phyloP scores from a whole-genome alignment of 1,140 invertebrate species.

The Dendrolimus kikuchii region DNA sequence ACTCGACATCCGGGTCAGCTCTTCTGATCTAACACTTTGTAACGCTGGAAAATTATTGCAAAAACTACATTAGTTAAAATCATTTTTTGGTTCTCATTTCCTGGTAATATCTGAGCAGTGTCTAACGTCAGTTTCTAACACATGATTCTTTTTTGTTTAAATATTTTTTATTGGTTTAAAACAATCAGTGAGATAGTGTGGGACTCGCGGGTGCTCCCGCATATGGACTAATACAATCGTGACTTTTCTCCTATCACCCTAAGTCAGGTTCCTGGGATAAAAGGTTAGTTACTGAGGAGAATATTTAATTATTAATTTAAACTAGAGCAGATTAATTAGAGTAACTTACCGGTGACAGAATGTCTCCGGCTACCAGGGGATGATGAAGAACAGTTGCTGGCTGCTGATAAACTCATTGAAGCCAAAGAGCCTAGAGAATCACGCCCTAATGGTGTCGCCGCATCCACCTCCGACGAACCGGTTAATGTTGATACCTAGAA shows the following conservation, averaged over 20 bases:
- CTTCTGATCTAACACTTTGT: slow-evolving; percentile 74
- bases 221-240: too few relatives aligned
- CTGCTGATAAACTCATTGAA: slow-evolving; percentile 82
- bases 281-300: too few relatives aligned
- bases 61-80: background rate
- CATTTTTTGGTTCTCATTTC: too few relatives aligned
- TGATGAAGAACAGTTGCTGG: slow-evolving; percentile 84
- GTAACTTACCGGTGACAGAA: slow-evolving; percentile 81
- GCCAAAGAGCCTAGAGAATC: slow-evolving; percentile 86
- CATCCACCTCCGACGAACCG: slow-evolving; percentile 80
- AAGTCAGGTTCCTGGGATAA: too few relatives aligned
- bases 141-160: too few relatives aligned
- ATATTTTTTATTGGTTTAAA: too few relatives aligned
- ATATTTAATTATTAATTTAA: background rate
- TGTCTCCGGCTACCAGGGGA: slow-evolving; percentile 85
- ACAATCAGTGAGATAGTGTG: too few relatives aligned
- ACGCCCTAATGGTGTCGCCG: slow-evolving; percentile 69
- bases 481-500: slow-evolving; percentile 84
- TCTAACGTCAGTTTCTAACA: too few relatives aligned
- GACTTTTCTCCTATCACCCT: too few relatives aligned
- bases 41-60: slow-evolving; percentile 34
- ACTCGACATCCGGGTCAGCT: slow-evolving; percentile 59
- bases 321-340: background rate
- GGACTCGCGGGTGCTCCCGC: too few relatives aligned
- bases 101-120: too few relatives aligned